A percentile compares a stretch with the other conserved stretches of the same genome.
Evolutionary conservation across 2,113 vertebrate genomes (phyloP).

Genomic region (Lampris incognitus): DNA sequence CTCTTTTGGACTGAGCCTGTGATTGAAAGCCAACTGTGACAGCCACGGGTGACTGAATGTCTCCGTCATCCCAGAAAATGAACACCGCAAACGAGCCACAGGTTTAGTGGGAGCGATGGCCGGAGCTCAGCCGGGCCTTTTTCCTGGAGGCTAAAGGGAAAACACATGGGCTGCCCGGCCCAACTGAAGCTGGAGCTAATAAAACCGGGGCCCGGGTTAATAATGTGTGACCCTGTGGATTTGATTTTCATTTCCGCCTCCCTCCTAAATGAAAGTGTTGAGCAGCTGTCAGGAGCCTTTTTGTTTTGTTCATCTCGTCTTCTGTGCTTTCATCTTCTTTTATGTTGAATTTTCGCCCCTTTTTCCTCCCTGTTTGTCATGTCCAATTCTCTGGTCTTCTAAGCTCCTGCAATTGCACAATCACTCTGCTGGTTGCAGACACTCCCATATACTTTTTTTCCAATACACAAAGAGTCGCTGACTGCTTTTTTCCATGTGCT

Average conservation of each 20-base stretch:
- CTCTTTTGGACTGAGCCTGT: constrained; percentile 42
- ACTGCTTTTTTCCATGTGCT: no score
- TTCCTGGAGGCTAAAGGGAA: constrained; percentile 71
- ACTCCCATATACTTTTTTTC: no score
- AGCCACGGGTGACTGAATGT: constrained; percentile 75
- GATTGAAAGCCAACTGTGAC: constrained; percentile 73
- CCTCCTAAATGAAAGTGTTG: constrained; percentile 25
- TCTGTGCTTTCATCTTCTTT: constrained; percentile 42
- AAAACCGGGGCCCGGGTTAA: constrained; percentile 66
- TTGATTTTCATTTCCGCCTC: constrained; percentile 69
- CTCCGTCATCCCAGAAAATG: constrained; percentile 69
- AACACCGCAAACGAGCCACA: constrained; percentile 68
- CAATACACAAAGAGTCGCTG: no score
- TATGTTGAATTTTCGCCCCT: no score
- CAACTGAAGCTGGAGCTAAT: constrained; percentile 52
- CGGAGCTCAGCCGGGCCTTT: constrained; percentile 23
- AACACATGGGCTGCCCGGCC: constrained; percentile 68
- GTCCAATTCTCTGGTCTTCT: no score
- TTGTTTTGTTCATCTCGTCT: constrained; percentile 30
- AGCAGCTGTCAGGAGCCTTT: constrained; percentile 45
- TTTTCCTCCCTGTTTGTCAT: no score
- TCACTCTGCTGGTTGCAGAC: no score
- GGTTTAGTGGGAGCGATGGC: constrained; percentile 55
- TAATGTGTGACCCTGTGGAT: constrained; percentile 67
- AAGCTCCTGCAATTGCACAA: no score